A percentile compares a stretch with the other conserved stretches of the same genome.
These are phyloP conservation scores for Crossaster papposus DNA, from an alignment of 53 echinoderm and acorn worm species.

Conservation along the genomic window DNA sequence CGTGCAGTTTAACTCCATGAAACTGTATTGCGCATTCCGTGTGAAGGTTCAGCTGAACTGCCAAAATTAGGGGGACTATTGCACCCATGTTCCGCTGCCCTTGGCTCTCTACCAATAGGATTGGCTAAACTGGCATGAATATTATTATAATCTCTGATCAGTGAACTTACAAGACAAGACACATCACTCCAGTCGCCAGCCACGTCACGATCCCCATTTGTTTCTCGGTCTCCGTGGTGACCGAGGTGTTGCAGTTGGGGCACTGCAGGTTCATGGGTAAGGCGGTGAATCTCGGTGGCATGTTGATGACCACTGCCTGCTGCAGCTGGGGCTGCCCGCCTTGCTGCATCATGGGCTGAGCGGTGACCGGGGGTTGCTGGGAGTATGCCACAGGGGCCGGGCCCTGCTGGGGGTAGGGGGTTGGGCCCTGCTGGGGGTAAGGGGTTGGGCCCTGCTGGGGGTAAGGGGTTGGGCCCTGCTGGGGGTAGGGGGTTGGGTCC, in stretches of 20 bases:
- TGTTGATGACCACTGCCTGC: not conserved
- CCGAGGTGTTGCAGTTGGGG: conserved; percentile 70
- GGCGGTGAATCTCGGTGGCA: conserved; percentile 5
- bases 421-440: too few relatives aligned
- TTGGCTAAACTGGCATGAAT: too few relatives aligned
- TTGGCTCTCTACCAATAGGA: too few relatives aligned
- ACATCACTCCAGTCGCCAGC: conserved; percentile 47
- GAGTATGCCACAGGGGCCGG: not conserved
- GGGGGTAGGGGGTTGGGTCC: not conserved
- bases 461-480: too few relatives aligned
- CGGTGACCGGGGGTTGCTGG: not conserved
- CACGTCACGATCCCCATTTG: conserved; percentile 60
- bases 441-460: too few relatives aligned
- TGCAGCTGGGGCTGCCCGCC: not conserved
- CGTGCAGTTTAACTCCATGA: too few relatives aligned
- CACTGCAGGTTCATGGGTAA: conserved; percentile 44
- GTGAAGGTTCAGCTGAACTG: too few relatives aligned
- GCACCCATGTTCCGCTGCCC: too few relatives aligned
- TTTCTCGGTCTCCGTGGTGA: conserved; percentile 55
- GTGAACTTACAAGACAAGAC: conserved; percentile 64
- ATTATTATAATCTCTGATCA: too few relatives aligned
- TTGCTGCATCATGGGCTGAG: not conserved
- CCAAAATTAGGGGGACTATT: too few relatives aligned
- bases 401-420: not conserved
- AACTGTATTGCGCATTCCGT: too few relatives aligned